Conservation (phyloP, 2,113 vertebrate species). For the Cygnus atratus region DNA sequence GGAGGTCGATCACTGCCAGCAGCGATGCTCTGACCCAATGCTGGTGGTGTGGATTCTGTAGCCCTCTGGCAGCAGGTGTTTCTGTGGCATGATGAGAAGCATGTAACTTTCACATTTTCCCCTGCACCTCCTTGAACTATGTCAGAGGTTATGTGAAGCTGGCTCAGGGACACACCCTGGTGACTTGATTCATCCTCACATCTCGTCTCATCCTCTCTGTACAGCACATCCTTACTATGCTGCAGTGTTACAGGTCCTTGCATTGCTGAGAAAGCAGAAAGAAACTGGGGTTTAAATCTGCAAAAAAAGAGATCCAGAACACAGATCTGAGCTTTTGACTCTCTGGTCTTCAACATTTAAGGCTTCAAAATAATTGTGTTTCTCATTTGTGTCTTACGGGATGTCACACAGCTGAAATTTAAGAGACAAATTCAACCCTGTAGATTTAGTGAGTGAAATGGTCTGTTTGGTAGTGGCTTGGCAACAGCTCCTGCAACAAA, state of each 20-base stretch:
- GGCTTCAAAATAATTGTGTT: neutral
- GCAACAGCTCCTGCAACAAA: neutral
- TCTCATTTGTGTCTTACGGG: neutral
- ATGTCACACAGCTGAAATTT: neutral
- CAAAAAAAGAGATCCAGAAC: neutral
- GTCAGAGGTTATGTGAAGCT: neutral
- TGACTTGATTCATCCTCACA: neutral
- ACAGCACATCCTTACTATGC: rapidly evolving
- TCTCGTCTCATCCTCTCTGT: neutral
- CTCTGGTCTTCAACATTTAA: neutral
- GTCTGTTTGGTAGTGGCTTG: neutral
- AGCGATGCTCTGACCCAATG: rapidly evolving
- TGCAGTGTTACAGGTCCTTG: neutral
- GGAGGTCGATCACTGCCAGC: neutral
- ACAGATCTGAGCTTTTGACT: neutral
- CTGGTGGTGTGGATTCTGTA: neutral
- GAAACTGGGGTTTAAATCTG: neutral
- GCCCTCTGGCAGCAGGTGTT: neutral
- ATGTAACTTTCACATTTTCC: neutral
- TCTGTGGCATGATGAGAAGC: neutral
- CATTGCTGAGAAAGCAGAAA: neutral
- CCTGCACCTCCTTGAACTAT: neutral
- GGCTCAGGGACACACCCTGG: neutral
- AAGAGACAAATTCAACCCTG: neutral
- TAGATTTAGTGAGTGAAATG: neutral